A percentile compares a stretch with the other conserved stretches of the same genome.
Evolutionary conservation across 1,140 invertebrate species (phyloP).

Genomic region (Physella acuta): DNA sequence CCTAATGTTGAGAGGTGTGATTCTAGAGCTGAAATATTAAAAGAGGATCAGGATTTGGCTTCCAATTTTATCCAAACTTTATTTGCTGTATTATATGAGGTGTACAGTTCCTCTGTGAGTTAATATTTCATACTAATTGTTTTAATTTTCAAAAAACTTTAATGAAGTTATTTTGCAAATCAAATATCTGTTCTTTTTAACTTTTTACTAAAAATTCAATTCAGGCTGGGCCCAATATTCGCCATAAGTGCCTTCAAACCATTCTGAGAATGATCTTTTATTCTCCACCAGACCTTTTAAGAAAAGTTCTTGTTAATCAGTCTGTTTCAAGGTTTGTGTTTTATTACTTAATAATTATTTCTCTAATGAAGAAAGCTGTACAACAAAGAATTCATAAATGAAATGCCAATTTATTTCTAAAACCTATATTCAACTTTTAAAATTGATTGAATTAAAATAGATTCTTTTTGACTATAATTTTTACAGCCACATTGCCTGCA

Average conservation of each 20-base stretch:
- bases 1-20: conserved; percentile 59
- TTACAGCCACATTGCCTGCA: conserved; percentile 89
- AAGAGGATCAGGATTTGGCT: conserved; percentile 72
- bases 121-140: too few species aligned
- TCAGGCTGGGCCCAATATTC: conserved; percentile 92
- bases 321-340: conserved; percentile 78
- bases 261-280: conserved; percentile 94
- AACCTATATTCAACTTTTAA: too few species aligned
- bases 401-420: too few species aligned
- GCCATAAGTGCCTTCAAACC: conserved; percentile 94
- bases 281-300: conserved; percentile 80
- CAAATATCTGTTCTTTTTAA: not conserved
- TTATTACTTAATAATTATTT: too few species aligned
- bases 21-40: conserved; percentile 70
- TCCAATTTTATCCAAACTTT: conserved; percentile 82
- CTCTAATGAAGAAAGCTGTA: too few species aligned
- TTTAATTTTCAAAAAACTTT: too few species aligned
- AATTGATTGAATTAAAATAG: too few species aligned
- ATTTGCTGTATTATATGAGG: conserved; percentile 88
- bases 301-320: conserved; percentile 84
- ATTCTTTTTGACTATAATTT: too few species aligned
- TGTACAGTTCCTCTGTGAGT: conserved; percentile 86
- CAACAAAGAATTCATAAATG: too few species aligned
- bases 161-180: too few species aligned
- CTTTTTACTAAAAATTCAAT: not conserved